Evolutionary conservation across 2,113 vertebrate species (phyloP).

Genomic region (Suricata suricatta): DNA sequence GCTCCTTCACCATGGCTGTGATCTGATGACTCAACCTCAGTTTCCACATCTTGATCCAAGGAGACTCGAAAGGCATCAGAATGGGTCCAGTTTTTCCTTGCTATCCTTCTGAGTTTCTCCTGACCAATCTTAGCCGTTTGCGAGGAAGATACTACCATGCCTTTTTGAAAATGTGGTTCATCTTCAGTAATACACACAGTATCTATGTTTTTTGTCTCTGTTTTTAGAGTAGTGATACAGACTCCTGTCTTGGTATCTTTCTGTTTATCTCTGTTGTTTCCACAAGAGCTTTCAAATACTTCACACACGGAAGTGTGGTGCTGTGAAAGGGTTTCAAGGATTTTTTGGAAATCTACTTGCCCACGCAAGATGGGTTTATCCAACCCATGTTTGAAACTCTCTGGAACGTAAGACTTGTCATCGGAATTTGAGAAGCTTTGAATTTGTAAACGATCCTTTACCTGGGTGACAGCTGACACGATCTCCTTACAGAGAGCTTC

Average conservation of each 20-base stretch:
- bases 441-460: conserved; percentile 86
- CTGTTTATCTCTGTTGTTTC: background rate
- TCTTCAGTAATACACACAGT: conserved; percentile 76
- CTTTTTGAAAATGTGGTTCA: background rate
- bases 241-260: conserved; percentile 57
- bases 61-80: conserved; percentile 51
- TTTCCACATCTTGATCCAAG: background rate
- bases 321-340: conserved; percentile 88
- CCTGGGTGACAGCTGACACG: conserved; percentile 83
- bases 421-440: conserved; percentile 87
- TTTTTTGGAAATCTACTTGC: conserved; percentile 83
- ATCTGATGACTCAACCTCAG: background rate
- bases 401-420: conserved; percentile 89
- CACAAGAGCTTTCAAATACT: conserved; percentile 82
- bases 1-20: fast-evolving
- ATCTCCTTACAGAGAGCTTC: conserved; percentile 85
- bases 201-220: conserved; percentile 82
- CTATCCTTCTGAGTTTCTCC: background rate
- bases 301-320: conserved; percentile 90
- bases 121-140: background rate
- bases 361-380: conserved; percentile 77
- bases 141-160: background rate
- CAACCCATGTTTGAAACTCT: conserved; percentile 83
- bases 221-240: conserved; percentile 91
- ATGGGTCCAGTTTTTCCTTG: background rate